phyloP scores from a whole-genome alignment of 2,113 vertebrate genomes.

The Psittacula cyanocephala region DNA sequence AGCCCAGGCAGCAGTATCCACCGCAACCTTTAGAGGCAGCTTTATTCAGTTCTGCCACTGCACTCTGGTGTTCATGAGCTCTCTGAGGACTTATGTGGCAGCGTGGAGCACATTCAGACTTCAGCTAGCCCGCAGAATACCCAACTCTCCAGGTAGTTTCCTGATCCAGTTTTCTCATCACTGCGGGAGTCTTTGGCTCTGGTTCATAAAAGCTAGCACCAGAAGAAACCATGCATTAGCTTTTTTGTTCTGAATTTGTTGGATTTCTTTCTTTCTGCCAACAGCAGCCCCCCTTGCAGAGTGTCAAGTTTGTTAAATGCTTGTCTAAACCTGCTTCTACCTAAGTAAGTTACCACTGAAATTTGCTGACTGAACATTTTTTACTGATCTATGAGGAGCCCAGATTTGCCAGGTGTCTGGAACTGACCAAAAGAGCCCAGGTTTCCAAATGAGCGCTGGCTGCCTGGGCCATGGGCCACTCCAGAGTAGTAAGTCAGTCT shows the following conservation, averaged over 20 bases:
- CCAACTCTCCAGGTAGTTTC: neutral
- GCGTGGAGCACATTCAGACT: neutral
- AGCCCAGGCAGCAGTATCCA: neutral
- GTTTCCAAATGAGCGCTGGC: neutral
- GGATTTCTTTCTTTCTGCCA: neutral
- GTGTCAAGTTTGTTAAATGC: neutral
- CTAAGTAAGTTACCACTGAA: neutral
- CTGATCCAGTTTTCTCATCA: neutral
- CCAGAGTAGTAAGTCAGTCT: neutral
- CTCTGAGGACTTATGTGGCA: accelerated
- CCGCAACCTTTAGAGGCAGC: neutral
- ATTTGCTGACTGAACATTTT: neutral
- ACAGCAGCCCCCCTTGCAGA: neutral
- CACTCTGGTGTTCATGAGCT: accelerated
- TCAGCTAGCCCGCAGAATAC: neutral
- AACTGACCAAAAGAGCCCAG: accelerated
- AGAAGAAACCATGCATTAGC: neutral
- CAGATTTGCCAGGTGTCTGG: neutral
- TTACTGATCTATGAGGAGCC: neutral
- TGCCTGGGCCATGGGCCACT: neutral
- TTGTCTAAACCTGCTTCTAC: neutral
- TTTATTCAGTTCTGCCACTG: neutral
- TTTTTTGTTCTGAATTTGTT: neutral
- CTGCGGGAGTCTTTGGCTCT: neutral
- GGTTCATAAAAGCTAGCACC: neutral